Evolutionary conservation across 2,113 vertebrate genomes (phyloP).

Genomic region (Lagenorhynchus albirostris): DNA sequence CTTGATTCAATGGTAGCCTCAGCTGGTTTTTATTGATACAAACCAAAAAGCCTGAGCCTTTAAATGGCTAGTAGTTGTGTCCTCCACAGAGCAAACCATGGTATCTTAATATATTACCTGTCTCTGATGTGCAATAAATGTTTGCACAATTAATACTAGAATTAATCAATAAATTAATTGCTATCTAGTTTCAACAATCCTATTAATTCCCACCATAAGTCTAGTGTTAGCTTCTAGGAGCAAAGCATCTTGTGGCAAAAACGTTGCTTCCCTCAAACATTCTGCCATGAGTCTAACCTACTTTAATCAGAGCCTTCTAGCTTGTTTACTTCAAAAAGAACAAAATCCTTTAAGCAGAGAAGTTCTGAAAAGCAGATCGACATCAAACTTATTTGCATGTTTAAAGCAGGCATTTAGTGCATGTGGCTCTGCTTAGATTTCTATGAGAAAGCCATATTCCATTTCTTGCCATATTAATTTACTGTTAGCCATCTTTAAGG

Average conservation of each 20-base stretch:
- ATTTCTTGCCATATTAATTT: neutral
- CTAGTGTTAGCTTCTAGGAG: neutral
- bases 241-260: neutral
- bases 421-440: neutral
- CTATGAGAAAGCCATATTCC: neutral
- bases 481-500: neutral
- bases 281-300: neutral
- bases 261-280: neutral
- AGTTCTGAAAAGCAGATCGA: neutral
- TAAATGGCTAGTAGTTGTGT: neutral
- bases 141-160: neutral
- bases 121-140: neutral
- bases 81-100: neutral
- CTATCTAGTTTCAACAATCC: neutral
- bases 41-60: neutral
- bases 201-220: neutral
- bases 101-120: neutral
- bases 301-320: neutral
- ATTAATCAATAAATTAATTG: neutral
- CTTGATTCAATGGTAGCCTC: neutral
- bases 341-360: neutral
- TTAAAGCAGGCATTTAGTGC: neutral
- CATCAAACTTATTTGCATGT: neutral
- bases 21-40: neutral
- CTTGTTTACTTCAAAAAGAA: neutral